Evolutionary conservation across 2,797 vertebrate genomes (phyloP).

Genomic region (Sardinella longiceps): DNA sequence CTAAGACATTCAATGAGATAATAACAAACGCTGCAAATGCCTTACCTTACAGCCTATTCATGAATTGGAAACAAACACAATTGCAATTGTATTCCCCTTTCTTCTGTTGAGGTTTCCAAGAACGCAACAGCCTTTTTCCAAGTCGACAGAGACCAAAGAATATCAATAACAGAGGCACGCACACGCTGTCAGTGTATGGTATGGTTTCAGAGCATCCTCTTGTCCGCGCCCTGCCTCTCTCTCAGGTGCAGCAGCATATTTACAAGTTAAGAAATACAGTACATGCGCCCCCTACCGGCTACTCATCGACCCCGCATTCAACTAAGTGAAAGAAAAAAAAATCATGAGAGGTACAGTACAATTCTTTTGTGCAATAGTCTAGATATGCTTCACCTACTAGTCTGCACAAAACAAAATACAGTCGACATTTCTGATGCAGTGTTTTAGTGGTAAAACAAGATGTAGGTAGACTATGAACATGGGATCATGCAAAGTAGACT

Average conservation of each 20-base stretch:
- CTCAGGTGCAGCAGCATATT: background rate
- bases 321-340: background rate
- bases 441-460: too few relatives aligned
- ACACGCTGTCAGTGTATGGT: background rate
- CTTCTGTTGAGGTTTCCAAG: background rate
- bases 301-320: background rate
- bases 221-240: constrained; percentile 3
- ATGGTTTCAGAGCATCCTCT: constrained; percentile 9
- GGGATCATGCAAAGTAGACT: too few relatives aligned
- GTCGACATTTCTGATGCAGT: too few relatives aligned
- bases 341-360: too few relatives aligned
- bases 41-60: constrained; percentile 1
- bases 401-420: too few relatives aligned
- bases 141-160: background rate
- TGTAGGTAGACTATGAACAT: too few relatives aligned
- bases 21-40: background rate
- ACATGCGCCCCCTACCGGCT: background rate
- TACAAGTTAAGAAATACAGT: background rate
- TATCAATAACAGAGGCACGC: constrained; percentile 17
- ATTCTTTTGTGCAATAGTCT: too few relatives aligned
- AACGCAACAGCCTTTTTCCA: background rate
- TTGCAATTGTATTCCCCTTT: background rate
- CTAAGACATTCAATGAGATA: background rate
- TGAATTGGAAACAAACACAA: background rate
- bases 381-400: too few relatives aligned